Conservation (phyloP, 2,113 vertebrate genomes). For the Corapipo altera region DNA sequence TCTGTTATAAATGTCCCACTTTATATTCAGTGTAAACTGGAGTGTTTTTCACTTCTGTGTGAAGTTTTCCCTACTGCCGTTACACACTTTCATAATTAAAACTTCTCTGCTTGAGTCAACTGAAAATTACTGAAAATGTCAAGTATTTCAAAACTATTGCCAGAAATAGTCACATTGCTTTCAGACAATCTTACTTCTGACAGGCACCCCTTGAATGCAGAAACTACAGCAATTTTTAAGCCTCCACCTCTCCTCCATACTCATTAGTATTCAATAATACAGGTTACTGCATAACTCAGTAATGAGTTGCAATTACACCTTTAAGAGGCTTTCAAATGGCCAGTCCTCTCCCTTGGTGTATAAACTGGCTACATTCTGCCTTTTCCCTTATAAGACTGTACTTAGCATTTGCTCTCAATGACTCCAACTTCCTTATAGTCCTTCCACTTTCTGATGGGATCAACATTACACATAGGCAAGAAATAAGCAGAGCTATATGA, state of each 20-base stretch:
- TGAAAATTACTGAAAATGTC: slow-evolving; percentile 13
- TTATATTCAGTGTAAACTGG: neutral
- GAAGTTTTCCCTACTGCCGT: neutral
- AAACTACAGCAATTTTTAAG: neutral
- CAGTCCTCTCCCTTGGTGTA: neutral
- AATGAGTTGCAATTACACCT: neutral
- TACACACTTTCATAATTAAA: neutral
- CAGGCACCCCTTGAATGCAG: neutral
- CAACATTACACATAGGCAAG: neutral
- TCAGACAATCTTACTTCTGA: neutral
- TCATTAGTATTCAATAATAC: neutral
- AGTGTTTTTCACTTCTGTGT: neutral
- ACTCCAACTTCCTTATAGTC: neutral
- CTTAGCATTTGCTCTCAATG: neutral
- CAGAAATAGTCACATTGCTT: slow-evolving; percentile 9
- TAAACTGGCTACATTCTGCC: neutral
- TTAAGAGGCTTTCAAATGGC: neutral
- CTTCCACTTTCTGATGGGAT: neutral
- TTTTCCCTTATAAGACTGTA: neutral
- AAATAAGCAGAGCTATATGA: neutral
- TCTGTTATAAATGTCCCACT: neutral
- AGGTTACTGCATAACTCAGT: neutral
- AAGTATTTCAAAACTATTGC: slow-evolving; percentile 3
- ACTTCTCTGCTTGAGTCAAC: slow-evolving; percentile 14
- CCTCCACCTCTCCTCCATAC: neutral